Evolutionary conservation across 2,113 vertebrate genomes (phyloP).

Genomic region (Marmota flaviventris): DNA sequence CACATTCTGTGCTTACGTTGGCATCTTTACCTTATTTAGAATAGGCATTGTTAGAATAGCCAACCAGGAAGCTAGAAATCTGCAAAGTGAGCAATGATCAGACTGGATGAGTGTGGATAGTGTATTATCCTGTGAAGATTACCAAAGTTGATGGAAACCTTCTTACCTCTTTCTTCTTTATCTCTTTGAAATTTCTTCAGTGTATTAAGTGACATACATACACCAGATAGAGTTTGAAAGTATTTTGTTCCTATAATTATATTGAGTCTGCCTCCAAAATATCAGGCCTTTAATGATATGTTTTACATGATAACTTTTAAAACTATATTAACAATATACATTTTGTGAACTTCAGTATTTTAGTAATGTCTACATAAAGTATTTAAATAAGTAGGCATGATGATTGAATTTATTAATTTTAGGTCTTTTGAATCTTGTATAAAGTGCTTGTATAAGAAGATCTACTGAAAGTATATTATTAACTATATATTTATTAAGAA

Average conservation of each 20-base stretch:
- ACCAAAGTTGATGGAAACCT: background rate
- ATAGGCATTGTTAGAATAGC: background rate
- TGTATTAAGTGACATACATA: background rate
- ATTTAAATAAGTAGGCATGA: background rate
- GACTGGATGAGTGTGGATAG: background rate
- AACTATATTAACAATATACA: background rate
- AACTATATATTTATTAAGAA: background rate
- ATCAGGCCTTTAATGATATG: background rate
- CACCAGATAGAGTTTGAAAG: background rate
- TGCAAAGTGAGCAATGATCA: background rate
- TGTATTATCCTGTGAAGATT: background rate
- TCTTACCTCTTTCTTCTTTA: background rate
- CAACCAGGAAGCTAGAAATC: background rate
- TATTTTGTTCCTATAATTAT: background rate
- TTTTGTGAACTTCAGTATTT: background rate
- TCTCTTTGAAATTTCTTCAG: background rate
- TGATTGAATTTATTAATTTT: background rate
- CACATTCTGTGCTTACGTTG: background rate
- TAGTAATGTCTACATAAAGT: background rate
- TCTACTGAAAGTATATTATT: background rate
- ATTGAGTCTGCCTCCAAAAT: background rate
- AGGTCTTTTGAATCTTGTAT: background rate
- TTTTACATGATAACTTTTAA: background rate
- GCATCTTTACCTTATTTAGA: background rate
- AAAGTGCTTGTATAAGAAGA: background rate